Evolutionary conservation across 2,888 invertebrate genomes (phyloP), one percentile per base, ranked within the genome.

Genomic region (Macaria liturata): DNA sequence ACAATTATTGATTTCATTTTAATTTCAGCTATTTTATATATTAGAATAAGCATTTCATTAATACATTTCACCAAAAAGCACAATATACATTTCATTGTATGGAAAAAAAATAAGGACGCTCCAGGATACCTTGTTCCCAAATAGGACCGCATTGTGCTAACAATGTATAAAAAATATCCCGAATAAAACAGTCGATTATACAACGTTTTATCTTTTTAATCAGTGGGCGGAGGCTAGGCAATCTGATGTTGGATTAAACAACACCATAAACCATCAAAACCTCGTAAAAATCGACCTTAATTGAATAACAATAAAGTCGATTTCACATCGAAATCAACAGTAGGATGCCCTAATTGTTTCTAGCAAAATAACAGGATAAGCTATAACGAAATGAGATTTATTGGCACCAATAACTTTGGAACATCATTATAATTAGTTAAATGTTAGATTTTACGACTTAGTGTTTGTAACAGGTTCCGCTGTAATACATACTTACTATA

Each of bases 141-240:
- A 57, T 51, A 51, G 39, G 6, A 49, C 51, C 45, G 53, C 55
- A 45, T 30, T 53, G 49, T 54, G 79, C 78, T 84, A 88, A 88
- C 86, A 85, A 83, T 84, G 84, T 85, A 81, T 51, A 87, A 86
- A 87, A 85, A 85, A 84, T 80, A 75, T 73, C 77, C 77, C 80
- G 75, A 83, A 83, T 82, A 86, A 88, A 88, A 87, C 86, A 81
- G 85, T 86, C 84, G 81, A 86, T 88, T 87, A 88, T 80, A 81
- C 78, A 76, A 77, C 78, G 72, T 79, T 83, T 85, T 88, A 89
- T 89, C 89, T 83, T 69, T 74, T 76, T 86, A 84, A 89, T 89
- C 89, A 84, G 79, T 83, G 85, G 89, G 89, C 86, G 89, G 80
- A 76, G 79, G 54, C 54, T 59, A 59, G 59, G 43, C 51, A 54